Base-by-base conservation (phyloP, 2,888 invertebrate species). In the Paralinhomoeus sp. region DNA sequence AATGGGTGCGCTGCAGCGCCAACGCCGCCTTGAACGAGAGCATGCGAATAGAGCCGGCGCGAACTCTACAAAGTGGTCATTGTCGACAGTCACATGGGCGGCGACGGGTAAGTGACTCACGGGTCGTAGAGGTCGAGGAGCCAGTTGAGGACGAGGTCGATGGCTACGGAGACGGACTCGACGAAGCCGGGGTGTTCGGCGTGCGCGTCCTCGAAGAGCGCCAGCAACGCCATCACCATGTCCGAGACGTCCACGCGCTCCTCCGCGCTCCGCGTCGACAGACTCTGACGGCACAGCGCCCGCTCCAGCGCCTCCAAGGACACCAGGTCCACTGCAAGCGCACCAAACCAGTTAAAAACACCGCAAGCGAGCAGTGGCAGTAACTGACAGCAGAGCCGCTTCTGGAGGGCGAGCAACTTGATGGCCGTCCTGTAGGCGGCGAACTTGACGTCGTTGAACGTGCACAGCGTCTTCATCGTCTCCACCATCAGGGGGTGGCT, bases 401-500 rank as follows among this genome's bases (percentile, higher is more conserved):
- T 91, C 69, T 97, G 97, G 53, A 99, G 78, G 22, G 84, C 78
- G 49, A 97, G 73, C 43, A 99, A 72, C 66, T 99, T 97, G 72
- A 97, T 78, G 42, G 91, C 91, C 15, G 93, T 97, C 55, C 97
- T 73, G 68, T 97, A 97, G 37, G 93, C 97, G 18, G 91, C 89
- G 70, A 91, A 97, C 48, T 87, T 77, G 43, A 97, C 87, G 67
- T 89, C 84, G 70, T 97, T 97, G 54, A 91, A 75, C 64, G 89
- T 83, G 20, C 80, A 76, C 48, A 89, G 69, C 23, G 80, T 78
- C 62, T 78, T 77, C 74, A 85, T 80, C 58, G 97, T 72, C 54
- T 85, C 83, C 55, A 85, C 78, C 87, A 97, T 89, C 66, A 82
- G 82, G 39, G 97, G 97, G 69, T 97, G 97, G 74, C 97, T 93